Evolutionary conservation across 1,140 invertebrate genomes (phyloP), one percentile per base, ranked within the genome.

Genomic region (Hesperophylax magnus): DNA sequence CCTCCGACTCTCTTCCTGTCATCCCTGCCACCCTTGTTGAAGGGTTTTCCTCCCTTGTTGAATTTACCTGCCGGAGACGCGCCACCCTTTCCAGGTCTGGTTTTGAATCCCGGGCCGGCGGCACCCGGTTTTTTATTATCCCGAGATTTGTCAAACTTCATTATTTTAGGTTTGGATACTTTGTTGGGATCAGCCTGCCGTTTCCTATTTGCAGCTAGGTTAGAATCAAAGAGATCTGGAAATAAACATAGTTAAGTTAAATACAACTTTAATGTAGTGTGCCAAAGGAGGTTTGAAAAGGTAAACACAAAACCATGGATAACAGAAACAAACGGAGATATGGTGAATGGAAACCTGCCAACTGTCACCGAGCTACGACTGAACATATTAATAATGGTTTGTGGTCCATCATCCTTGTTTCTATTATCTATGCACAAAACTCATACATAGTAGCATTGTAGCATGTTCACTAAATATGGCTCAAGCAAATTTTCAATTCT

Each of bases 201-300:
- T 81, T 89, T 90, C 39, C 86, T 78, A n/a, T 67, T 86, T 18
- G 27, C 31, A 14, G 85, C 82, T 58, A 87, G 85, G 84, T 85
- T 82, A 74, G 84, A 87, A 81, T 78, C 77, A 69, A 90, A 90
- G 0, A 90, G 84, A 87, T 90, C 89, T 89, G 80, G 7, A 86
- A 87, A 47, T 14, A 11, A 47, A 27, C 5, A 61, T n/a, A n/a
- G n/a, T n/a, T n/a, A 84, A 17, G 39, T 47, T 14, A 47, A 74
- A 39, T 3, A 67, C n/a, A 67, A 65, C 4, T 65, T 20, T 39
- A 15, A 67, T 8, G 24, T 39, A 84, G 18, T n/a, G n/a, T n/a
- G n/a, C n/a, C n/a, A n/a, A n/a, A n/a, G n/a, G n/a, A n/a, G n/a
- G n/a, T n/a, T n/a, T n/a, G n/a, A n/a, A n/a, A n/a, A n/a, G n/a